Evolutionary conservation across 2,888 invertebrate species (phyloP).

Genomic region (Heteropelma amictum): DNA sequence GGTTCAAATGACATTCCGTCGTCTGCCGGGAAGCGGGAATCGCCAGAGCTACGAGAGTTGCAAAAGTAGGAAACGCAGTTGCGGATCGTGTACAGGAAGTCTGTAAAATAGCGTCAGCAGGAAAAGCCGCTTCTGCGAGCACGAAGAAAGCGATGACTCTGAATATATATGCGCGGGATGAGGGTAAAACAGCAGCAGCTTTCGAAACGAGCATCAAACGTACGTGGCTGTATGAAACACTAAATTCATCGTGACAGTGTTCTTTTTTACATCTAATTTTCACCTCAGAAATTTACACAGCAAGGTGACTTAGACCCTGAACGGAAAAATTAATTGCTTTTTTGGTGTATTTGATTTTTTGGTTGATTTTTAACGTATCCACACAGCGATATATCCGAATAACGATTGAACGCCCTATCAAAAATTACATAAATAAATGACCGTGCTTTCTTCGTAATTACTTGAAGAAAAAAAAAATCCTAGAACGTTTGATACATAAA

Average conservation of each 20-base stretch:
- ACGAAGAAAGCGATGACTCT: constrained; percentile 46
- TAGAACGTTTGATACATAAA: no score
- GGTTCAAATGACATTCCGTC: constrained; percentile 14
- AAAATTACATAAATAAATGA: no score
- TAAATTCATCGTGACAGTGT: background rate
- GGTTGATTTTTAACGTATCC: no score
- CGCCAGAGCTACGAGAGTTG: constrained; percentile 33
- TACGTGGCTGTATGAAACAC: background rate
- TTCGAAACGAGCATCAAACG: constrained; percentile 8
- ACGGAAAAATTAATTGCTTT: background rate
- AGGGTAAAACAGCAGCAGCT: background rate
- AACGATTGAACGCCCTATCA: no score
- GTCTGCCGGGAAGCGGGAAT: constrained; percentile 15
- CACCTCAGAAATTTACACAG: background rate
- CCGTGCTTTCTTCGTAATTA: no score
- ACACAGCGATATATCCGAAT: no score
- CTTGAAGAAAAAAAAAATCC: no score
- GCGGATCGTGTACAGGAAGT: constrained; percentile 56
- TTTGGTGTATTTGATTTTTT: no score
- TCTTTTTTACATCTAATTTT: background rate
- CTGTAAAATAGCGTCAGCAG: constrained; percentile 49
- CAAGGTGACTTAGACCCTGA: background rate
- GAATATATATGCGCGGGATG: background rate
- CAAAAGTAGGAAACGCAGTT: constrained; percentile 54
- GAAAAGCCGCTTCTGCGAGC: constrained; percentile 10